Conservation (phyloP, 2,797 vertebrate genomes). For the Hyperoplus immaculatus region DNA sequence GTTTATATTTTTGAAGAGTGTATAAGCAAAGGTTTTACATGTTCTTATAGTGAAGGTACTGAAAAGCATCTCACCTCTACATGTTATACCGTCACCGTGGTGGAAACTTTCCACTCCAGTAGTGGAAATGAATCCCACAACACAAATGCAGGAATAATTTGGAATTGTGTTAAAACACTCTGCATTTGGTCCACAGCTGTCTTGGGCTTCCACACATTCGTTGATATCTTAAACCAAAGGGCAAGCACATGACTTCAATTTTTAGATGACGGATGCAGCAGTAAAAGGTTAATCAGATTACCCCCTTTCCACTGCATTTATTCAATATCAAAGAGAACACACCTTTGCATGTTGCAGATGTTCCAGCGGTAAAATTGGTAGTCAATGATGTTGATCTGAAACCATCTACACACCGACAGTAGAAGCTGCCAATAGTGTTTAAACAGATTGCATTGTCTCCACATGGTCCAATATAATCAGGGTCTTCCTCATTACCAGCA, state of each 20-base stretch:
- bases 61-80: constrained; percentile 58
- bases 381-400: fast-evolving
- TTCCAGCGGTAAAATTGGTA: fast-evolving
- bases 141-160: constrained; percentile 67
- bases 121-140: constrained; percentile 44
- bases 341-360: constrained; percentile 35
- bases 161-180: fast-evolving
- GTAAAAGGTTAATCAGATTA: neutral
- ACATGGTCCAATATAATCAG: fast-evolving
- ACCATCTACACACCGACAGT: constrained; percentile 68
- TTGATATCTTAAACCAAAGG: constrained; percentile 67
- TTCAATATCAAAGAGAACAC: neutral
- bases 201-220: neutral
- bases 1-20: no score
- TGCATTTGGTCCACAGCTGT: constrained; percentile 66
- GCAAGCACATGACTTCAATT: neutral
- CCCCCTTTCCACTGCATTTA: fast-evolving
- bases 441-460: fast-evolving
- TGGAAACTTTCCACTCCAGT: fast-evolving
- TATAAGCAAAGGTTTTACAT: no score
- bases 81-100: constrained; percentile 15
- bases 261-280: neutral
- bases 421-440: constrained; percentile 65
- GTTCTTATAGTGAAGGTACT: neutral
- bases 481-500: fast-evolving